Evolutionary conservation across 64 coral and sea anemone species (phyloP), one percentile per base, ranked within the genome.

Genomic region (Montipora sp.): DNA sequence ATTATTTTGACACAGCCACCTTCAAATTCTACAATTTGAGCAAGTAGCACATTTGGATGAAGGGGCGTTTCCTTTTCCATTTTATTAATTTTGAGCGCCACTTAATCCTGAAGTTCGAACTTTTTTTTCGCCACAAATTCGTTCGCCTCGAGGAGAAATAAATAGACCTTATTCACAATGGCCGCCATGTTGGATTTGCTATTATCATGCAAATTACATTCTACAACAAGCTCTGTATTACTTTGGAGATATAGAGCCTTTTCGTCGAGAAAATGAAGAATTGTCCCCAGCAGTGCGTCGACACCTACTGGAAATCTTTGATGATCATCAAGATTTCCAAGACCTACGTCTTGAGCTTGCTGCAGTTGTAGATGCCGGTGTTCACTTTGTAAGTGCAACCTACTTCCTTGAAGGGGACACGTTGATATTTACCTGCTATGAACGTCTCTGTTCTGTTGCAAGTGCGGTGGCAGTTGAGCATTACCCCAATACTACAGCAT

Each of bases 401-500:
- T 89, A 89, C 75, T 58, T 78, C 48, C 87, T 89, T 58, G 87
- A 75, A 77, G 49, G 87, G 9, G 71, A 89, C 55, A 74, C 21
- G 22, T 61, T 89, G 19, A 89, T 89, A 73, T 89, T 89, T 77
- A 22, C 87, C 57, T 89, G 87, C 72, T 89, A 77, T 2, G 11
- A 78, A 19, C 20, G 48, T 63, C 51, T 89, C 7, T 78, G 48
- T 75, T 50, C 87, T 78, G 73, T 78, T 60, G 22, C 80, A 58
- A 8, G 58, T 60, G 90, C 81, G 63, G 83, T 93, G 77, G 91
- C 55, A 58, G 63, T 93, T 77, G 83, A 77, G 47, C 92, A 89
- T 94, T 89, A 94, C 87, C 72, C 80, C 61, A 89, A 94, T 88
- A 94, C 75, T 88, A 87, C 83, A 88, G 92, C 92, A 87, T 19